Evolutionary conservation across 2,888 invertebrate species (phyloP).

Genomic region (Endomychus coccineus): DNA sequence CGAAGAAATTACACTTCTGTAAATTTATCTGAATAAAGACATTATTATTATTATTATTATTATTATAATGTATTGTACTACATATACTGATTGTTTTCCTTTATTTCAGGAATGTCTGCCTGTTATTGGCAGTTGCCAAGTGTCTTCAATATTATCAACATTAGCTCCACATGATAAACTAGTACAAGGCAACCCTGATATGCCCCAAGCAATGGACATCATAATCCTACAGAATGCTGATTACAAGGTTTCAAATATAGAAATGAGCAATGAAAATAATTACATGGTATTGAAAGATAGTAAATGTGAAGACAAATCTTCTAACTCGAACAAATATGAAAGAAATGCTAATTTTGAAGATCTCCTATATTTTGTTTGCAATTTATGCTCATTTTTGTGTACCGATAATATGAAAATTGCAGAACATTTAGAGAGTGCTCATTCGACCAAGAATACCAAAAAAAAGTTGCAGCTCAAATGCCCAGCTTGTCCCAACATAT

Average conservation of each 20-base stretch:
- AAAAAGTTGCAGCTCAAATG: constrained; percentile 54
- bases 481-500: constrained; percentile 60
- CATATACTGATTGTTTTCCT: too few relatives aligned
- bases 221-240: constrained; percentile 31
- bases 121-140: constrained; percentile 37
- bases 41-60: too few relatives aligned
- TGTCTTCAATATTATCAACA: constrained; percentile 32
- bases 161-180: constrained; percentile 10
- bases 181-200: constrained; percentile 13
- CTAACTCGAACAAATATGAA: constrained; percentile 14
- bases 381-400: constrained; percentile 41
- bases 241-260: constrained; percentile 28
- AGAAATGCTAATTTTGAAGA: constrained; percentile 30
- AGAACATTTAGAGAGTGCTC: constrained; percentile 38
- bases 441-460: constrained; percentile 49
- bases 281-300: constrained; percentile 32
- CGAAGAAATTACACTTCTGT: too few relatives aligned
- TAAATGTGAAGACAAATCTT: constrained; percentile 16
- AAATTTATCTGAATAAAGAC: too few relatives aligned
- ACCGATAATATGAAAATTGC: constrained; percentile 37
- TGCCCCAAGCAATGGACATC: constrained; percentile 31
- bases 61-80: too few relatives aligned
- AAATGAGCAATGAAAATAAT: constrained; percentile 25
- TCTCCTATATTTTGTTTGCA: constrained; percentile 39
- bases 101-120: constrained; percentile 36